Evolutionary conservation across 92 coral and sea anemone genomes (phyloP).

Genomic region (Metridium senile): DNA sequence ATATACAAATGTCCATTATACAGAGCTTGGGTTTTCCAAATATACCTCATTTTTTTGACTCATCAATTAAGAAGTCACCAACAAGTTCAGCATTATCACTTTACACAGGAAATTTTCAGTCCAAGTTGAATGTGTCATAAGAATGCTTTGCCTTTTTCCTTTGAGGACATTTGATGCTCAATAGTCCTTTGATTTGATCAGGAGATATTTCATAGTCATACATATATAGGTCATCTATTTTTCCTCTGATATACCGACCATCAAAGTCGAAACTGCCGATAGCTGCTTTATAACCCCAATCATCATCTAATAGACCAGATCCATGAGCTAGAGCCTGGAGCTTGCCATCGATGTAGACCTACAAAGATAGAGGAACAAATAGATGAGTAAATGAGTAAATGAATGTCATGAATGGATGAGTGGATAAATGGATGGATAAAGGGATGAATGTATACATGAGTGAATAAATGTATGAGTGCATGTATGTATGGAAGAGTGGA

Average conservation of each 20-base stretch:
- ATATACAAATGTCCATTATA: no score
- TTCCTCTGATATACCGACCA: conserved; percentile 78
- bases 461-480: neutral
- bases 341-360: conserved; percentile 90
- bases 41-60: no score
- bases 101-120: no score
- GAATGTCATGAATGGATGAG: neutral
- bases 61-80: no score
- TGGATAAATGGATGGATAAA: neutral
- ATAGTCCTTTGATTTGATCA: conserved; percentile 71
- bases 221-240: conserved; percentile 83
- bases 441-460: neutral
- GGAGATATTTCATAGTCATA: conserved; percentile 85
- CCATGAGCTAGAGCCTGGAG: conserved; percentile 63
- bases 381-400: no score
- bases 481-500: neutral
- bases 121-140: neutral
- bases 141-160: neutral
- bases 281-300: conserved; percentile 99
- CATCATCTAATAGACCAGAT: conserved; percentile 75
- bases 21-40: no score
- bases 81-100: no score
- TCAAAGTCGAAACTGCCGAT: conserved; percentile 94
- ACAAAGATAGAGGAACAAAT: neutral
- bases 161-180: conserved; percentile 71